Base-by-base conservation (phyloP, 2,113 vertebrate genomes). In the Pantherophis guttatus region DNA sequence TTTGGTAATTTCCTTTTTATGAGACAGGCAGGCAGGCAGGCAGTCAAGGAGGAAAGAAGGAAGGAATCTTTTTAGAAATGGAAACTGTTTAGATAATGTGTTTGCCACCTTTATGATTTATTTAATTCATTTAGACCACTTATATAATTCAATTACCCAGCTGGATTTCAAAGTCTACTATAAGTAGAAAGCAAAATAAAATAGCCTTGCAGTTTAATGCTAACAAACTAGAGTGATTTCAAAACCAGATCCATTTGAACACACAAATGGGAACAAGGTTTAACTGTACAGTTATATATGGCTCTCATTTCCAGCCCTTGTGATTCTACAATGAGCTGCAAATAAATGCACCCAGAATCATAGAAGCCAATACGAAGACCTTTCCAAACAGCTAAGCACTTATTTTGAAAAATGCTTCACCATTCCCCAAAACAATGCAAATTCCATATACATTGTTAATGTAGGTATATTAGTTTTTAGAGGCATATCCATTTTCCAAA, bases 51-150 rank as follows among this genome's bases (percentile, higher is more conserved):
- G 53, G 12, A 6, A 70, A 12, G 0, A 93, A 91, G n/a, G 19
- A 81, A 0, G 15, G 48, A 24, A 50, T 88, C n/a, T 48, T 91
- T 53, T 23, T 52, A 44, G n/a, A 94, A 95, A 92, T 94, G 26
- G 52, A 94, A 53, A 90, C 92, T 90, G 81, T 94, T 53, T 5
- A 58, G 93, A 89, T 87, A 23, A 58, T 33, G 53, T 88, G 90
- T 75, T 92, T 90, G 92, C 92, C 88, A 91, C 90, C 92, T 81
- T 81, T 81, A 81, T 81, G 13, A n/a, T 17, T n/a, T 81, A 92
- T 88, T 96, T 95, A 96, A 21, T 81, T 81, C 39, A 81, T 81
- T 81, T 21, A 44, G 33, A 44, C n/a, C 87, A 21, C 21, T 10
- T 88, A 44, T 44, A 55, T 54, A 88, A 88, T n/a, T 88, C 59